These are phyloP conservation scores for Cotesia glomerata DNA, from an alignment of 1,140 invertebrate species.

Conservation along the genomic window DNA sequence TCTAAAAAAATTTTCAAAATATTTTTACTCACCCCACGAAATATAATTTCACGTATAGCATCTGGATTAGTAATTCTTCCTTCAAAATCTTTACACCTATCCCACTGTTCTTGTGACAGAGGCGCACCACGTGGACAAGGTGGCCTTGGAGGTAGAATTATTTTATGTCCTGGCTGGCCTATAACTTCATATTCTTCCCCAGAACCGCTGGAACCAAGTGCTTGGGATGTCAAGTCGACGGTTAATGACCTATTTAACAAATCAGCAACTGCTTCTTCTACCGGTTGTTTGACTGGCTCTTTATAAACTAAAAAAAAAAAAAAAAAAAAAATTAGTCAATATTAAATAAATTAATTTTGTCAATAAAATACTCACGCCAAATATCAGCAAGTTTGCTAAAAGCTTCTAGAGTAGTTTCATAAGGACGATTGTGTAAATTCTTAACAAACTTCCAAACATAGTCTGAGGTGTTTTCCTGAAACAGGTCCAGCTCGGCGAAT, in stretches of 20 bases:
- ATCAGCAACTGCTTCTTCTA: constrained; percentile 66
- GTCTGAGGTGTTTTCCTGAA: constrained; percentile 72
- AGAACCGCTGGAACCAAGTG: constrained; percentile 54
- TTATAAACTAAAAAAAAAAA: constrained; percentile 59
- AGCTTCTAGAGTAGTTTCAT: constrained; percentile 80
- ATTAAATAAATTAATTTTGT: background rate
- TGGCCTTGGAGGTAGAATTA: constrained; percentile 66
- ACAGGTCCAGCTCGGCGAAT: constrained; percentile 84
- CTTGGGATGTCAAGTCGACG: constrained; percentile 46
- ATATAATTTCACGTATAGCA: constrained; percentile 80
- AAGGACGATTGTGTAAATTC: constrained; percentile 77
- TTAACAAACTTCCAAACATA: constrained; percentile 74
- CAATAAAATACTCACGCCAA: constrained; percentile 47
- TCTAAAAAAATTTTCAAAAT: background rate
- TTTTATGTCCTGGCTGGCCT: constrained; percentile 59
- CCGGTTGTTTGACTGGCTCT: constrained; percentile 59
- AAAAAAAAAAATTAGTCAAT: constrained; percentile 2
- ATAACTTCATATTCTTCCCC: constrained; percentile 76
- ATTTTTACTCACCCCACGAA: constrained; percentile 79
- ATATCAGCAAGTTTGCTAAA: constrained; percentile 85
- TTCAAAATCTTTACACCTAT: constrained; percentile 75
- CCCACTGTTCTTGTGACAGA: constrained; percentile 81
- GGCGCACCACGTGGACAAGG: constrained; percentile 65
- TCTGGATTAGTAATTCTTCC: constrained; percentile 77
- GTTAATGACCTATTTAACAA: constrained; percentile 67